These are phyloP conservation scores for Phycodurus eques DNA, from an alignment of 2,113 vertebrate genomes.

Conservation along the genomic window DNA sequence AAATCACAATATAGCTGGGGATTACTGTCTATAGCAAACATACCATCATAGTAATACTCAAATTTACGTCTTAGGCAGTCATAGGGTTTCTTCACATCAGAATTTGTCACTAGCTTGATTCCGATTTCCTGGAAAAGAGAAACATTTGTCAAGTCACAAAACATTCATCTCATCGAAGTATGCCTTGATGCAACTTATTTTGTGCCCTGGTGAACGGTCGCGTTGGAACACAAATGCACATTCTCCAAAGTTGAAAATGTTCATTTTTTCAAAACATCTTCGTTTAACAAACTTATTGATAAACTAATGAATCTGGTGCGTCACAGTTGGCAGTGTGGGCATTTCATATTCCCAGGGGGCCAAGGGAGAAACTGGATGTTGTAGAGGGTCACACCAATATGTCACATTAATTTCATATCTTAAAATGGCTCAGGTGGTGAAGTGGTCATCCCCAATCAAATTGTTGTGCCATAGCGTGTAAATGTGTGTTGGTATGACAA, in stretches of 20 bases:
- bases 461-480: too few species aligned
- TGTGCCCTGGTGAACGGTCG: neutral
- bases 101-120: slow-evolving; percentile 69
- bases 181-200: neutral
- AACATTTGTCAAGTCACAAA: neutral
- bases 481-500: too few species aligned
- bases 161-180: neutral
- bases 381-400: too few species aligned
- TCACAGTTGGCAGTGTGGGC: too few species aligned
- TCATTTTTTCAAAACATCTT: neutral
- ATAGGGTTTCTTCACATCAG: slow-evolving; percentile 54
- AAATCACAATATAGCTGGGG: neutral
- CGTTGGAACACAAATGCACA: neutral
- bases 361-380: too few species aligned
- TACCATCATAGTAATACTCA: neutral
- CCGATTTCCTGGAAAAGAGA: slow-evolving; percentile 52
- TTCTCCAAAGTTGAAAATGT: neutral
- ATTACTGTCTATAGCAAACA: neutral
- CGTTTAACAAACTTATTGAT: neutral
- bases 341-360: too few species aligned
- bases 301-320: neutral
- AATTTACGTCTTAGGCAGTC: neutral
- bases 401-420: too few species aligned
- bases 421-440: too few species aligned
- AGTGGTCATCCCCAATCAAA: too few species aligned